phyloP scores from a whole-genome alignment of 2,113 vertebrate species.

The Mesembrinibis cayennensis region DNA sequence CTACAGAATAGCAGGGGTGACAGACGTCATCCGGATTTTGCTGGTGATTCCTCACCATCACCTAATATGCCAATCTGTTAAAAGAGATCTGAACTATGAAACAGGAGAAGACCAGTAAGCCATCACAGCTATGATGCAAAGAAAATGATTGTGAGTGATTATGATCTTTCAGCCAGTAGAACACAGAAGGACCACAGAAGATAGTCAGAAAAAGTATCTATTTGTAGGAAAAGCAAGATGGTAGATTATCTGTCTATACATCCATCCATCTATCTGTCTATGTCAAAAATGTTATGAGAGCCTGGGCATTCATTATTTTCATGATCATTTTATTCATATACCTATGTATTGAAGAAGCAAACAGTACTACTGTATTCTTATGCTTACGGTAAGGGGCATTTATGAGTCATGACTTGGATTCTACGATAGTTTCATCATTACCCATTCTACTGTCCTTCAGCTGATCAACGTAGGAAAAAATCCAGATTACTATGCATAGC shows the following conservation, averaged over 20 bases:
- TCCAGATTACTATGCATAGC: neutral
- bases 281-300: neutral
- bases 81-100: neutral
- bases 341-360: neutral
- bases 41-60: neutral
- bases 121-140: neutral
- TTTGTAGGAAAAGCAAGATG: neutral
- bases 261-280: neutral
- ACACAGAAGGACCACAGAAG: neutral
- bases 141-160: neutral
- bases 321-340: neutral
- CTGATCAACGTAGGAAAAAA: constrained; percentile 52
- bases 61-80: neutral
- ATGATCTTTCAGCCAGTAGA: neutral
- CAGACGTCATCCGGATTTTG: accelerated
- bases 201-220: neutral
- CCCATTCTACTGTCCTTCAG: neutral
- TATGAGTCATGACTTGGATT: constrained; percentile 34
- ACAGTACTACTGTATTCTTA: neutral
- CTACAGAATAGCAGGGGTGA: neutral
- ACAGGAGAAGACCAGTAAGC: neutral
- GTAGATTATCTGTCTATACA: neutral
- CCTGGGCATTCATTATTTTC: neutral
- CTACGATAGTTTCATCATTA: neutral
- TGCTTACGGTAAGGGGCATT: neutral